Conservation (phyloP, 2,797 vertebrate genomes). For the Poliocrania exsul region DNA sequence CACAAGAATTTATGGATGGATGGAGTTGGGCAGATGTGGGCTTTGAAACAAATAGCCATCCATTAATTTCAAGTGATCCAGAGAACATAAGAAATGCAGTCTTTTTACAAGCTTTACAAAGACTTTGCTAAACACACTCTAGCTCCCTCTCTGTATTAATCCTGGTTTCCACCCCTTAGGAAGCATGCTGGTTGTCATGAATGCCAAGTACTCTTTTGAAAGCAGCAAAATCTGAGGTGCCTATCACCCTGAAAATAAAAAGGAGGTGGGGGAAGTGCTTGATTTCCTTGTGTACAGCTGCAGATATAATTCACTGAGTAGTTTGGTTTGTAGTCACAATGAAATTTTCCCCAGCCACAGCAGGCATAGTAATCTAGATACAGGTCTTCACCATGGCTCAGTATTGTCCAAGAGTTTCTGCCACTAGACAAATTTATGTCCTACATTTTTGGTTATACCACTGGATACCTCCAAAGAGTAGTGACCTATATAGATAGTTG, state of each 20-base stretch:
- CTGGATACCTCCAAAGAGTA: neutral
- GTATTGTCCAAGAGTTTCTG: neutral
- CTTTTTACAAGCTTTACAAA: neutral
- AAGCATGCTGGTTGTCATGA: neutral
- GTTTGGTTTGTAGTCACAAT: neutral
- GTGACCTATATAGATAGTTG: neutral
- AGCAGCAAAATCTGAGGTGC: neutral
- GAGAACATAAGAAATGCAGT: neutral
- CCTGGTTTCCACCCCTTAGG: neutral
- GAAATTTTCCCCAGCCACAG: neutral
- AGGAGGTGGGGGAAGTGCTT: fast-evolving
- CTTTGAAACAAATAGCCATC: neutral
- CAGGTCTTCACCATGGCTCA: neutral
- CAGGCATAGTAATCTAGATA: neutral
- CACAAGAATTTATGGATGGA: neutral
- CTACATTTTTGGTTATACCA: neutral
- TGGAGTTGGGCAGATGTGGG: neutral
- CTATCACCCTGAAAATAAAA: neutral
- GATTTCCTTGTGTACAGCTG: neutral
- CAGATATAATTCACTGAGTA: neutral
- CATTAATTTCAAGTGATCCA: neutral
- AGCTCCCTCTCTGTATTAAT: neutral
- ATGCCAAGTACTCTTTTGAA: neutral
- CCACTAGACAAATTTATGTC: neutral
- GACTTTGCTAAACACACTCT: neutral